Evolutionary conservation across 2,797 vertebrate species (phyloP).

Genomic region (Channallabes apus): DNA sequence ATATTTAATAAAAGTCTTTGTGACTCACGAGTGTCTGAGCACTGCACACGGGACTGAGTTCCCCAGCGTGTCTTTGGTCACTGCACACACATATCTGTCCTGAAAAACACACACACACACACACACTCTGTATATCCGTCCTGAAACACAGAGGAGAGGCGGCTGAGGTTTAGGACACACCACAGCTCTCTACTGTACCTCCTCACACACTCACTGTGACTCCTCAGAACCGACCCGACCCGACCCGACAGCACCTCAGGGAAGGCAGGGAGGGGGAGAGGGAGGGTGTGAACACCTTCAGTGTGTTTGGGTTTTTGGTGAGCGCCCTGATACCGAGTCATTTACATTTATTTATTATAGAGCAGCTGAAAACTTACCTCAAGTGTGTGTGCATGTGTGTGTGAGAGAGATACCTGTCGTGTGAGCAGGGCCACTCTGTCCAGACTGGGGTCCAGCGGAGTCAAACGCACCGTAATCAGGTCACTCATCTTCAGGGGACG

Average conservation of each 20-base stretch:
- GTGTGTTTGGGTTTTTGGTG: background rate
- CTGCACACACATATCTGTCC: slow-evolving; percentile 86
- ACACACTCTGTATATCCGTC: too few relatives aligned
- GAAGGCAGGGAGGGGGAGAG: too few relatives aligned
- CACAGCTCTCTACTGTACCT: too few relatives aligned
- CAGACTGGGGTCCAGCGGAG: slow-evolving; percentile 77
- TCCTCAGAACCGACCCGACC: too few relatives aligned
- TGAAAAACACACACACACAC: slow-evolving; percentile 26
- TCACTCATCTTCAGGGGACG: slow-evolving; percentile 83
- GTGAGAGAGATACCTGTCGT: slow-evolving; percentile 68
- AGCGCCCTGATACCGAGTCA: too few relatives aligned
- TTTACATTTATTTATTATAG: too few relatives aligned
- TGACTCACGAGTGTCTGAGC: slow-evolving; percentile 84
- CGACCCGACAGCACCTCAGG: too few relatives aligned
- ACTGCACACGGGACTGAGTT: slow-evolving; percentile 87
- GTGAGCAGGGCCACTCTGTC: slow-evolving; percentile 83
- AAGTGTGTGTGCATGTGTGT: background rate
- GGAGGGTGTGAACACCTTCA: too few relatives aligned
- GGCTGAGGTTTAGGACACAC: too few relatives aligned
- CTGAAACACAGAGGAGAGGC: too few relatives aligned
- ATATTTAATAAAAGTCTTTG: background rate
- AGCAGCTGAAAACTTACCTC: too few relatives aligned
- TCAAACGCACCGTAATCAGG: slow-evolving; percentile 79
- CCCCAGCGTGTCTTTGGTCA: slow-evolving; percentile 84
- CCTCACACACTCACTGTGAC: background rate